These are phyloP conservation scores for Nemoura dubitans DNA, from an alignment of 2,888 invertebrate species.

Conservation along the genomic window DNA sequence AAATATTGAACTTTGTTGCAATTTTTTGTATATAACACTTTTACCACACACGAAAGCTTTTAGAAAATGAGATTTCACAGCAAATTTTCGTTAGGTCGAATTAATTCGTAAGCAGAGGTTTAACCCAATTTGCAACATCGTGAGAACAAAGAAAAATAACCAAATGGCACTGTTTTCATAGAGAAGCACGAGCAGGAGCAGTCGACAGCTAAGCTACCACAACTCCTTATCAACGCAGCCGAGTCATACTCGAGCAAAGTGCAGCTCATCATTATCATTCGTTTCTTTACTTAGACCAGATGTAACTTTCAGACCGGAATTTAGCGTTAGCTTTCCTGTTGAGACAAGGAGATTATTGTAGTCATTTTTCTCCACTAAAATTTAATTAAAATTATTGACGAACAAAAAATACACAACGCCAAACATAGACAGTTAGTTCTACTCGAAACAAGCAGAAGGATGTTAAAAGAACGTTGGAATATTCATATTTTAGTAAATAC, in stretches of 20 bases:
- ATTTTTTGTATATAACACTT: background rate
- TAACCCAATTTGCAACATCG: slow-evolving; percentile 41
- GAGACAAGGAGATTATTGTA: background rate
- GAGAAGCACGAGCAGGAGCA: background rate
- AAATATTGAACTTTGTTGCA: slow-evolving; percentile 28
- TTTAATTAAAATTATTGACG: background rate
- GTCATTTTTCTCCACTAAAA: background rate
- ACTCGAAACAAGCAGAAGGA: too few species aligned
- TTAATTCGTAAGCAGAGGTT: slow-evolving; percentile 49
- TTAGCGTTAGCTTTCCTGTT: background rate
- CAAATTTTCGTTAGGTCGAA: background rate
- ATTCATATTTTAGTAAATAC: too few species aligned
- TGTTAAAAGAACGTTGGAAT: too few species aligned
- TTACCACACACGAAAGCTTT: background rate
- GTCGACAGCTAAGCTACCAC: background rate
- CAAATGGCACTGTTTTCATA: background rate
- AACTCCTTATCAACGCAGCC: background rate
- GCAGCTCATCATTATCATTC: background rate
- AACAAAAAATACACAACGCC: too few species aligned
- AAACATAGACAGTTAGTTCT: too few species aligned
- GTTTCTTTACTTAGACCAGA: background rate
- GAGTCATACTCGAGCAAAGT: background rate
- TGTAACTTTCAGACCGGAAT: background rate
- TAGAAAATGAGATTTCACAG: background rate
- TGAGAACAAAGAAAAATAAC: background rate